These are phyloP conservation scores for Parazoanthus darwini DNA, from an alignment of 92 coral and sea anemone genomes.

Conservation along the genomic window DNA sequence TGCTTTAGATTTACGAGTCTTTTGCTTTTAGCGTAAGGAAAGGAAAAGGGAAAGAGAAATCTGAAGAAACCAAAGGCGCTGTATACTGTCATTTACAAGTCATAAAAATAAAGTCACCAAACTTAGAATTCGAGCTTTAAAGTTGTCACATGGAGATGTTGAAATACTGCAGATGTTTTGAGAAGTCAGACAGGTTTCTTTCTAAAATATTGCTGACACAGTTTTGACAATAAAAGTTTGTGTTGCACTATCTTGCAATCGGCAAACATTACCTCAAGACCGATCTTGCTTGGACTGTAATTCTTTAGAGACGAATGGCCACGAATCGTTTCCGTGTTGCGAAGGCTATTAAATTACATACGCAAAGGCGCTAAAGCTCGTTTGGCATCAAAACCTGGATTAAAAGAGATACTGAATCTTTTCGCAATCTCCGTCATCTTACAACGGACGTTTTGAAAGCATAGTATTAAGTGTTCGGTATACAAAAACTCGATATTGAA, in stretches of 20 bases:
- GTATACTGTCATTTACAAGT: background rate
- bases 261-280: background rate
- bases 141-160: background rate
- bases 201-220: background rate
- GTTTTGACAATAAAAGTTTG: no score
- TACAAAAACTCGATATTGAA: background rate
- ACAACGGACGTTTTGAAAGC: background rate
- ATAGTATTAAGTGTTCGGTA: no score
- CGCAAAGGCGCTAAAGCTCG: no score
- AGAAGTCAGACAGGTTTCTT: background rate
- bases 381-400: background rate
- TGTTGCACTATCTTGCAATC: background rate
- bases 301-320: background rate
- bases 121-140: background rate
- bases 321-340: background rate
- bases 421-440: background rate
- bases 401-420: background rate
- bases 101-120: background rate
- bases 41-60: background rate
- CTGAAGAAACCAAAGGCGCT: background rate
- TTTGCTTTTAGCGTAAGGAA: background rate
- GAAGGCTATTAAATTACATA: background rate
- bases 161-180: background rate
- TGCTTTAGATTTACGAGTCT: background rate
- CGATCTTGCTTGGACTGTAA: background rate